A percentile compares a stretch with the other conserved stretches of the same genome.
phyloP scores from a whole-genome alignment of 2,888 invertebrate genomes.

The Calliphora vomitoria region DNA sequence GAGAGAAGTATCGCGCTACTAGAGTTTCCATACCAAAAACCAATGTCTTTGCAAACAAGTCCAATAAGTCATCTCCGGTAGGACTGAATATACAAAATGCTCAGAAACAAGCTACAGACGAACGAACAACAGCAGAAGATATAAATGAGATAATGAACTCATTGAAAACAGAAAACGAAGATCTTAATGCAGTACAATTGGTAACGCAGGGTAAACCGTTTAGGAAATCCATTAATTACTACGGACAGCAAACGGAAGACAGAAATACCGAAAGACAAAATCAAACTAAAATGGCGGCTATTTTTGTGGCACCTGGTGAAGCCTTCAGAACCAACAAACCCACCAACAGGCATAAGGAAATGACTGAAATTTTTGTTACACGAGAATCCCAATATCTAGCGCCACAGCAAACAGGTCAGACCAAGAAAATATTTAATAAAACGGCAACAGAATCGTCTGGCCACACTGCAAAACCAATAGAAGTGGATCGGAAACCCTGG shows the following conservation, averaged over 20 bases:
- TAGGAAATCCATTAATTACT: background rate
- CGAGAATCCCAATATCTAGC: background rate
- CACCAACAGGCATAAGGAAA: background rate
- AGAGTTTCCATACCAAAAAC: background rate
- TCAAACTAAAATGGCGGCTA: background rate
- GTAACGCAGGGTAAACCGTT: conserved; percentile 20
- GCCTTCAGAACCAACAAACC: background rate
- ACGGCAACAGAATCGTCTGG: background rate
- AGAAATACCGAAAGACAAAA: background rate
- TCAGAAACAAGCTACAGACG: background rate
- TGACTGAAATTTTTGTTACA: background rate
- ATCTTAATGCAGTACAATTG: background rate
- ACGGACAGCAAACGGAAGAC: background rate
- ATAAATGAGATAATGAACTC: background rate
- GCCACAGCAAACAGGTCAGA: conserved; percentile 20
- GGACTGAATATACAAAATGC: background rate
- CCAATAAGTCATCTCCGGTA: background rate
- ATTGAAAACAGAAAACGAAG: background rate
- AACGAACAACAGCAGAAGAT: background rate
- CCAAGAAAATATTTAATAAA: background rate
- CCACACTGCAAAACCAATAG: background rate
- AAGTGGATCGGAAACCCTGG: background rate
- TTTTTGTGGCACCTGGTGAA: conserved; percentile 48
- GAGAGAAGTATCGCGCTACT: background rate
- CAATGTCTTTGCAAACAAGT: background rate